Evolutionary conservation across 2,797 vertebrate genomes (phyloP), one percentile per base, ranked within the genome.

Genomic region (Moxostoma hubbsi): DNA sequence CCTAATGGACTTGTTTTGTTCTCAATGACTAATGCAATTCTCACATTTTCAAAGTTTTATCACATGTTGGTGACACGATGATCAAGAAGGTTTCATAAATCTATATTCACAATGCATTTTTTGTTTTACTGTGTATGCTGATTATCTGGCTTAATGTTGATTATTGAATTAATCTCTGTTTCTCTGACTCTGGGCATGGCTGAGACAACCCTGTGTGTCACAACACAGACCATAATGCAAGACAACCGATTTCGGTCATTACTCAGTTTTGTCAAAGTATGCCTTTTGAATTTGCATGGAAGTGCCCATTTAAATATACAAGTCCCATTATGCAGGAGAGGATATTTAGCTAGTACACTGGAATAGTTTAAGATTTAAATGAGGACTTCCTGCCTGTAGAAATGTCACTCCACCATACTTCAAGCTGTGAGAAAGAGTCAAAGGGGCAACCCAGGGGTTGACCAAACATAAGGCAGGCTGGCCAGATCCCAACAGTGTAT

Each of bases 361-460:
- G 9, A 68, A 43, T 47, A 36, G 53, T 36, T 67, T 73, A 73
- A 59, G 67, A 69, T 64, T 18, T 77, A 83, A 79, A 65, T 51
- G 18, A 62, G 76, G 65, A 73, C 45, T 57, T 80, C 73, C 82
- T 82, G 69, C 79, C 84, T 79, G 81, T 86, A 87, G 86, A 88
- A 85, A 79, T 86, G 88, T 89, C 67, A 16, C 84, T 81, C 84
- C 69, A 71, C 71, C 83, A 77, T 72, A 70, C 85, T 89, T 91
- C 90, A 89, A 70, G 83, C 86, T 89, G 84, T 87, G 85, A 88
- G 75, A 79, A 83, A 68, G 86, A 91, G 91, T 92, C 90, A 91
- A 89, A 91, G 88, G 61, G 85, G 88, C 87, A 91, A 85, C 75
- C 84, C 89, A 90, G 88, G 90, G 92, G 92, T 91, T 89, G 89